Evolutionary conservation across 2,797 vertebrate species (phyloP).

Genomic region (Podargus strigoides): DNA sequence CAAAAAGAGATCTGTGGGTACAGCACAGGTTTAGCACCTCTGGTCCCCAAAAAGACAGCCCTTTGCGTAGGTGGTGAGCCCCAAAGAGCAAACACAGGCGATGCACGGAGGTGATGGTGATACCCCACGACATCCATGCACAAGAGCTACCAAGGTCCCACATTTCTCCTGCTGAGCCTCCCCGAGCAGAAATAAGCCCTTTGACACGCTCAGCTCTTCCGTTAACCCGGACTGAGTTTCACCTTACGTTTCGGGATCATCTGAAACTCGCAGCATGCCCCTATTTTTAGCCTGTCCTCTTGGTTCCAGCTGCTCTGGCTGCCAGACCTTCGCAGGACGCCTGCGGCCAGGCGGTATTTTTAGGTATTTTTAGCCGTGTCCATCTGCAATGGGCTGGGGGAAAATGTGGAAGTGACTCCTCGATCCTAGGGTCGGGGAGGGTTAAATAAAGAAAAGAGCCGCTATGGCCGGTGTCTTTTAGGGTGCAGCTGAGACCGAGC

Average conservation of each 20-base stretch:
- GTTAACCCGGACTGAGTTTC: not conserved
- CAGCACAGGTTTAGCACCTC: fast-evolving
- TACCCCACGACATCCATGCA: fast-evolving
- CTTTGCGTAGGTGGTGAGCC: fast-evolving
- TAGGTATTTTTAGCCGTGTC: not conserved
- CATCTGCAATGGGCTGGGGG: conserved; percentile 12
- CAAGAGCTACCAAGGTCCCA: not conserved
- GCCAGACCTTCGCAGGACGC: not conserved
- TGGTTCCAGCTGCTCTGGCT: conserved; percentile 4
- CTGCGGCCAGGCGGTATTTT: not conserved
- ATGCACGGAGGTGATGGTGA: not conserved
- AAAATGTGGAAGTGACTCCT: conserved; percentile 45
- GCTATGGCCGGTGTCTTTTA: not conserved
- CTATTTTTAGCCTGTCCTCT: not conserved
- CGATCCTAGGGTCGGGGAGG: not conserved
- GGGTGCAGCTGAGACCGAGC: not conserved
- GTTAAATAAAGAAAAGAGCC: not conserved
- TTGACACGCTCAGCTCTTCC: not conserved
- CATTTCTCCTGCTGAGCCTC: not conserved
- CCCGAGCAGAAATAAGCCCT: not conserved
- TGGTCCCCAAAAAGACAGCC: not conserved
- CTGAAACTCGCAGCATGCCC: not conserved
- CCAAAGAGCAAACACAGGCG: fast-evolving
- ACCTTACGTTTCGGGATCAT: not conserved
- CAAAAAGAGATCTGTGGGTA: fast-evolving